phyloP scores from a whole-genome alignment of 2,113 vertebrate species.

The Vidua chalybeata region DNA sequence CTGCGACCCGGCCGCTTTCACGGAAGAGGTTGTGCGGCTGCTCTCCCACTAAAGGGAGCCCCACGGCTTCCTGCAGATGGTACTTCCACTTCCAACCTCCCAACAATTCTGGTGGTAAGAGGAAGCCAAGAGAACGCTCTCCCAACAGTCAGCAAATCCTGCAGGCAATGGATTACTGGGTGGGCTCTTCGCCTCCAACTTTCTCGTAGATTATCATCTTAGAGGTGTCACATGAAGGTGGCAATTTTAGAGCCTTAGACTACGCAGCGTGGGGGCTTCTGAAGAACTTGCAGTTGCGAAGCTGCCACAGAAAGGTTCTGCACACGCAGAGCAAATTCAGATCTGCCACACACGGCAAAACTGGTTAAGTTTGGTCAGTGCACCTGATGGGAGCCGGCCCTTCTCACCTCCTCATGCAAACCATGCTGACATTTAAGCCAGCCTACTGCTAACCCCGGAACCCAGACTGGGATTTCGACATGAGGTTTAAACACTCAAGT shows the following conservation, averaged over 20 bases:
- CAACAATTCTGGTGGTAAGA: accelerated
- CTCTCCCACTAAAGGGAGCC: neutral
- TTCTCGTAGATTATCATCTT: neutral
- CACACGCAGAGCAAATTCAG: accelerated
- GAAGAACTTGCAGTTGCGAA: neutral
- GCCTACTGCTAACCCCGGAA: neutral
- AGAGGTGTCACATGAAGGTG: neutral
- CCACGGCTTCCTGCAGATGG: neutral
- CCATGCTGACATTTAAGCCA: accelerated
- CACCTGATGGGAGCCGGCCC: neutral
- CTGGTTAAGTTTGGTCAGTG: neutral
- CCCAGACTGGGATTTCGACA: neutral
- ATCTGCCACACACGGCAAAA: too few relatives aligned
- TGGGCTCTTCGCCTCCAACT: neutral
- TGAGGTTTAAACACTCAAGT: accelerated
- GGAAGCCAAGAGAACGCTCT: neutral
- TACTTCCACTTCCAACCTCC: neutral
- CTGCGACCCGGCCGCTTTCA: neutral
- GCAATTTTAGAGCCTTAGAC: neutral
- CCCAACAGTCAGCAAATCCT: neutral
- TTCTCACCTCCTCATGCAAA: neutral
- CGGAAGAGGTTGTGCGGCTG: accelerated
- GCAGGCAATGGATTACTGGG: neutral
- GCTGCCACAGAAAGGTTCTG: neutral
- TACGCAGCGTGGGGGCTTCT: neutral